These are phyloP conservation scores for Anolis sagrei DNA, from an alignment of 2,113 vertebrate species.

Conservation along the genomic window DNA sequence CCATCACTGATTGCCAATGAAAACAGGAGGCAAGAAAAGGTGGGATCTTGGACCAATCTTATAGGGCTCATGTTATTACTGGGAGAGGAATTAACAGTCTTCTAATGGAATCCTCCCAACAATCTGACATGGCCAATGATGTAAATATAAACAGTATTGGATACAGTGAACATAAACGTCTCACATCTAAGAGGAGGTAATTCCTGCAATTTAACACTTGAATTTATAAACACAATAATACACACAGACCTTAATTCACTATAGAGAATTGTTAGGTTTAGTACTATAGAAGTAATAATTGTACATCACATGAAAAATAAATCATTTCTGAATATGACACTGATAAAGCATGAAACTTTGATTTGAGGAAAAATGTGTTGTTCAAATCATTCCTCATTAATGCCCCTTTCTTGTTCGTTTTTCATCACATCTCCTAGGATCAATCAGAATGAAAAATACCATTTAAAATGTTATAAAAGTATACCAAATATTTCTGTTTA, in stretches of 20 bases:
- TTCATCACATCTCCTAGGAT: background rate
- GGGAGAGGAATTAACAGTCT: no score
- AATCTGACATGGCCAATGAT: background rate
- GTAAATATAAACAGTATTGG: background rate
- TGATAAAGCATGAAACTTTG: slow-evolving; percentile 44
- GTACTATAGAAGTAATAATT: background rate
- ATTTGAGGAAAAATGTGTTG: slow-evolving; percentile 22
- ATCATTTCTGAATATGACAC: slow-evolving; percentile 19
- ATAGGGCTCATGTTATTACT: no score
- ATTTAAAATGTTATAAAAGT: background rate
- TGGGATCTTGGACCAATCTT: no score
- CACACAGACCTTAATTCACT: background rate
- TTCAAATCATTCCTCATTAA: slow-evolving; percentile 1
- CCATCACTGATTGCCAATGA: no score
- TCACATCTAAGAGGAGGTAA: background rate
- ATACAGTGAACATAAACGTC: background rate
- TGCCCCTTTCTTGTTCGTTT: background rate
- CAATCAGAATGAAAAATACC: background rate
- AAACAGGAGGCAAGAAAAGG: no score
- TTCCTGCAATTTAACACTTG: background rate
- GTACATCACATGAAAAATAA: background rate
- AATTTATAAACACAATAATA: background rate
- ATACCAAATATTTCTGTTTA: background rate
- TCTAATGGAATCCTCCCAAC: no score
- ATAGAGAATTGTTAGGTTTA: background rate